Evolutionary conservation across 1,140 invertebrate species (phyloP).

Genomic region (Argopecten irradians): DNA sequence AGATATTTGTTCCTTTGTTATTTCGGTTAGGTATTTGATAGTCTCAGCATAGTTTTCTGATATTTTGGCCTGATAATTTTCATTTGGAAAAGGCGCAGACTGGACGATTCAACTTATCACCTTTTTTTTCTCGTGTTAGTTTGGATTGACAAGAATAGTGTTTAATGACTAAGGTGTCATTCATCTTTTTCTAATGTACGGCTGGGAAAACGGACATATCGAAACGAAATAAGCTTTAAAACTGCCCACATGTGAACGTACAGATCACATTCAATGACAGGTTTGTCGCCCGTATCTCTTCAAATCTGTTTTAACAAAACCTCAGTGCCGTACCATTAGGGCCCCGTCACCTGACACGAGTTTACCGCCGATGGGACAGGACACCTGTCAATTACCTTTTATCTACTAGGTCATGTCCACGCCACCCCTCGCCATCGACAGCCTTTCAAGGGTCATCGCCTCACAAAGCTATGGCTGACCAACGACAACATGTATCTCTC

Average conservation of each 20-base stretch:
- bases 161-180: background rate
- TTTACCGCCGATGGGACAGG: background rate
- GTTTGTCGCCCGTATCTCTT: background rate
- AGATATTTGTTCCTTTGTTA: background rate
- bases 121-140: background rate
- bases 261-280: background rate
- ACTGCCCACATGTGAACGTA: background rate
- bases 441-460: background rate
- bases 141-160: background rate
- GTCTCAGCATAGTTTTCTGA: background rate
- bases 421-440: background rate
- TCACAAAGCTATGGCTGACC: background rate
- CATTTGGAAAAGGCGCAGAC: background rate
- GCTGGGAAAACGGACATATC: constrained; percentile 20
- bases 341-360: background rate
- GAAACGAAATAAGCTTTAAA: background rate
- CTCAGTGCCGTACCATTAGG: background rate
- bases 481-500: background rate
- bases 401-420: background rate
- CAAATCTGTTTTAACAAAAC: background rate
- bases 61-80: background rate
- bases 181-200: background rate
- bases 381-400: background rate
- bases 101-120: too few relatives aligned
- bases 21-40: background rate